Evolutionary conservation across 2,888 invertebrate genomes (phyloP).

Genomic region (Leptinotarsa tumamoca): DNA sequence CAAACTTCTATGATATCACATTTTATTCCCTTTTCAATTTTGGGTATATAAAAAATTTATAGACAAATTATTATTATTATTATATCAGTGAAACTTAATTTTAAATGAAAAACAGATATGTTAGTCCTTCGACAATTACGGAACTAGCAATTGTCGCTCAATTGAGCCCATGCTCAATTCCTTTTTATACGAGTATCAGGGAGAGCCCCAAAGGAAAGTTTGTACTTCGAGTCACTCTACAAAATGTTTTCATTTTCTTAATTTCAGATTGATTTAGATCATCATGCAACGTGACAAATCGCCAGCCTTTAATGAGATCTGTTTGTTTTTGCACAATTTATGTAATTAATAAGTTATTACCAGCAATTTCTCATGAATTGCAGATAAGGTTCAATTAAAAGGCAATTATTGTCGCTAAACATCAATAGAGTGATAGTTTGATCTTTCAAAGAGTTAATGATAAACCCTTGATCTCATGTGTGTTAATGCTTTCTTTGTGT

Average conservation of each 20-base stretch:
- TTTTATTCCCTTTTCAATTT: too few species aligned
- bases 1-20: too few species aligned
- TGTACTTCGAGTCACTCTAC: neutral
- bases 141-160: too few species aligned
- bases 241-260: neutral
- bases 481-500: constrained; percentile 38
- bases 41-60: too few species aligned
- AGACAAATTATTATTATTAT: too few species aligned
- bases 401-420: constrained; percentile 45
- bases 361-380: constrained; percentile 28
- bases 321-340: constrained; percentile 32
- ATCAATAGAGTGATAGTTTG: constrained; percentile 42
- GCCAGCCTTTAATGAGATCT: constrained; percentile 14
- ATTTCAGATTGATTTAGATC: neutral
- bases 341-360: constrained; percentile 30
- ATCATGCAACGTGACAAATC: constrained; percentile 14
- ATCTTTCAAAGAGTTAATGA: constrained; percentile 33
- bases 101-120: too few species aligned
- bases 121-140: too few species aligned
- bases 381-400: constrained; percentile 47
- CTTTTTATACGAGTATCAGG: too few species aligned
- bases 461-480: constrained; percentile 40
- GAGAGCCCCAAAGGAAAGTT: too few species aligned
- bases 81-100: too few species aligned
- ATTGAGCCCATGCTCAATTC: too few species aligned